These are phyloP conservation scores for Mohoua ochrocephala DNA, from an alignment of 2,113 vertebrate species.

Conservation along the genomic window DNA sequence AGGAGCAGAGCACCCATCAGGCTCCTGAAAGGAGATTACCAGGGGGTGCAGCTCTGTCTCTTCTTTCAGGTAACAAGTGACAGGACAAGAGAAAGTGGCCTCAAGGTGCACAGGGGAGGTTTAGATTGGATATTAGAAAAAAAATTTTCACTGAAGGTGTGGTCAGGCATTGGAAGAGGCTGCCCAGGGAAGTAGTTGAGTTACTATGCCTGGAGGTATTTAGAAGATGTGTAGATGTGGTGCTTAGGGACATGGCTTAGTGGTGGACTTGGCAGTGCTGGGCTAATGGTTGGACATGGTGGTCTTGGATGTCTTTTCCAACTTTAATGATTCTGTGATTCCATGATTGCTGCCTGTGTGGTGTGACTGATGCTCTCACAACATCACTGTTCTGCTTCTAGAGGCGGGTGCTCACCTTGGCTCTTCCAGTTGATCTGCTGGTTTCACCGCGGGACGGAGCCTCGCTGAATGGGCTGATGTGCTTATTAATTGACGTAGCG, in stretches of 20 bases:
- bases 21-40: neutral
- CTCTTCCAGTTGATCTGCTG: neutral
- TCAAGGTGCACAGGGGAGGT: neutral
- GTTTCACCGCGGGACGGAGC: neutral
- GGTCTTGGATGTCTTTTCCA: neutral
- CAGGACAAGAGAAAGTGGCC: neutral
- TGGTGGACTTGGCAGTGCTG: neutral
- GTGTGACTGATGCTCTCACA: neutral
- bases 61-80: neutral
- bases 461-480: rapidly evolving
- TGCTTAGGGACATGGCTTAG: neutral
- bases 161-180: neutral
- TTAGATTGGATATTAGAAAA: neutral
- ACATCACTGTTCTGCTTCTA: neutral
- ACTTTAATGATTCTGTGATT: neutral
- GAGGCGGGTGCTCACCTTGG: neutral
- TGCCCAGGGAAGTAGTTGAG: neutral
- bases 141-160: neutral
- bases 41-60: neutral
- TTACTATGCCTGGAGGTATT: neutral
- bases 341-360: rapidly evolving
- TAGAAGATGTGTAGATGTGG: neutral
- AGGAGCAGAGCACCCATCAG: neutral
- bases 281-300: neutral
- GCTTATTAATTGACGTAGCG: neutral